Evolutionary conservation across 2,113 vertebrate genomes (phyloP), one percentile per base, ranked within the genome.

Genomic region (Crotalus helleri): DNA sequence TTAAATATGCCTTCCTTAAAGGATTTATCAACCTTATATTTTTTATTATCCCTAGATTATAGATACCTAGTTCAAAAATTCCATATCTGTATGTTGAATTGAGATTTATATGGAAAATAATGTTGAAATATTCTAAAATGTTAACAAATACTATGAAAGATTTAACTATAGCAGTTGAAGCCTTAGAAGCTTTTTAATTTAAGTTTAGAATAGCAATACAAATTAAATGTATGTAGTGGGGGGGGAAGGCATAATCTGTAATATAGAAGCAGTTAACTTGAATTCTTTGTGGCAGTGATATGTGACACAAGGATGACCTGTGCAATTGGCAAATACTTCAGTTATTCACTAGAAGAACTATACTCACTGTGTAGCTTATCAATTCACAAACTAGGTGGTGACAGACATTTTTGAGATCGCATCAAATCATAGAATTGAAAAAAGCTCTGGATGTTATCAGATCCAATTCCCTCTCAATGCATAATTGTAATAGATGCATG

Each of bases 1-100:
- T 97, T 95, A 95, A 94, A 69, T 39, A 87, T 51, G 93, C 92
- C 57, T 96, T 91, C 15, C 93, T 95, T 61, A 93, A 89, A 90
- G 93, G 92, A 94, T 44, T 0, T 93, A 86, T 69, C 8, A 29
- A 81, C 64, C 92, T 94, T 69, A 93, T 85, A 92, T n/a, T 88
- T 81, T 13, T 1, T 89, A 85, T 15, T 93, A 85, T 64, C 23
- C 92, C 90, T 88, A 91, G 3, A 19, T 54, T 59, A 54, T 57
- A 94, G 92, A 94, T 33, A 89, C 88, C 24, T 54, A 55, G 86
- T 87, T 88, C 91, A 93, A 17, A 93, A 89, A 87, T 12, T 0
- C n/a, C 51, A 0, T 29, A 91, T 74, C 90, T 91, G 51, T 88
- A 94, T 44, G 74, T 39, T 81, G 74, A 81, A 81, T 44, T 44